Conservation (phyloP, 2,888 invertebrate species). For the Lochmaea capreae region DNA sequence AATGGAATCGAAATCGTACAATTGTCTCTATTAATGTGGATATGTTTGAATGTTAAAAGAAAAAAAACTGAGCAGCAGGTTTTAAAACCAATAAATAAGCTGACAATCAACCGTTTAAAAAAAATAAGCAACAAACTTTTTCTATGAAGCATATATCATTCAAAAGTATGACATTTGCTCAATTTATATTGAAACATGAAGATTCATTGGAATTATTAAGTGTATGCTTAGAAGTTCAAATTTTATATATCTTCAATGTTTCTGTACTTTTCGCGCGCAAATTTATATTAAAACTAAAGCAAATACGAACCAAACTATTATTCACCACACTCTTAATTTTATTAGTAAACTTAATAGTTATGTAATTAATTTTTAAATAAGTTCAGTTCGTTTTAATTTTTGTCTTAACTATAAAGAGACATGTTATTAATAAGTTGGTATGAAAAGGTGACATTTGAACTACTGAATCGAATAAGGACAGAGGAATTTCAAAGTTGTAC, state of each 20-base stretch:
- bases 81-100: not conserved
- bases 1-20: not conserved
- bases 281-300: not conserved
- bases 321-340: not conserved
- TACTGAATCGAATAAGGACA: too few relatives aligned
- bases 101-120: not conserved
- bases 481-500: too few relatives aligned
- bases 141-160: not conserved
- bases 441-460: too few relatives aligned
- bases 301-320: constrained; percentile 7
- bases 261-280: not conserved
- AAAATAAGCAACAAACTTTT: constrained; percentile 2
- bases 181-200: not conserved
- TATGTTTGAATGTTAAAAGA: not conserved
- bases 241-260: not conserved
- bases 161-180: not conserved
- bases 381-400: too few relatives aligned
- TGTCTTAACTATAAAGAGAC: too few relatives aligned
- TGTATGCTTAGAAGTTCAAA: too few relatives aligned
- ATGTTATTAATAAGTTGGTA: too few relatives aligned
- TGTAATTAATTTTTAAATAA: not conserved
- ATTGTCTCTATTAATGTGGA: not conserved
- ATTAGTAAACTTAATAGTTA: constrained; percentile 7
- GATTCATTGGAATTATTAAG: too few relatives aligned
- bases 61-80: not conserved